Evolutionary conservation across 2,888 invertebrate species (phyloP), one percentile per base, ranked within the genome.

Genomic region (Epirrhoe alternata): DNA sequence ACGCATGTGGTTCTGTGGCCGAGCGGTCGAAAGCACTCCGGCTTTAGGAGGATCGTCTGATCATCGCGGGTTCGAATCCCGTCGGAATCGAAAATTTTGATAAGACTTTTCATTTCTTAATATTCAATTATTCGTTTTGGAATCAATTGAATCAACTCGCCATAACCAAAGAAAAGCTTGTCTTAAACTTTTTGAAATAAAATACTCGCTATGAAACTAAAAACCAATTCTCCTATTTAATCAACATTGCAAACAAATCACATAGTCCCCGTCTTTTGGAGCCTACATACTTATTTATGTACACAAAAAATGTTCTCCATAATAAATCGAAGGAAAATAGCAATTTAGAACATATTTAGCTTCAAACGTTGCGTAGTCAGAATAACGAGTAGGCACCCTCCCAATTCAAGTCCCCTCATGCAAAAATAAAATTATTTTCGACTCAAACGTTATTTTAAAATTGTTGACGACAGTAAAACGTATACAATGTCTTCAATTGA

Each of bases 301-400:
- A 69, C 73, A 52, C 54, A 64, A 62, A 72, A 61, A 71, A 72
- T 71, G 69, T 70, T 65, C 59, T 66, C 35, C 64, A 56, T 57
- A 66, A 68, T 72, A 64, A 72, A 80, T 82, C 78, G 81, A 85
- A 82, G 76, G 80, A 77, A 81, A 85, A 86, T 81, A 81, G 83
- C 85, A 87, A 87, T 88, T 89, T 88, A 80, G 83, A 85, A 83
- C 82, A 85, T 86, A 86, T 87, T 89, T 84, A 82, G 81, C 80
- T 80, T 76, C 77, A 82, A 85, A 86, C 79, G 77, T 80, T 77
- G 84, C 85, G 85, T 84, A 85, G 76, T 80, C 77, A 77, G 81
- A 85, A 87, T 88, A 88, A 89, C 85, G 88, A 89, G 84, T 75
- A 78, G 83, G 86, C 78, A 75, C 74, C 75, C 68, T 76, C 81